Evolutionary conservation across 2,113 vertebrate genomes (phyloP).

Genomic region (Paramisgurnus dabryanus): DNA sequence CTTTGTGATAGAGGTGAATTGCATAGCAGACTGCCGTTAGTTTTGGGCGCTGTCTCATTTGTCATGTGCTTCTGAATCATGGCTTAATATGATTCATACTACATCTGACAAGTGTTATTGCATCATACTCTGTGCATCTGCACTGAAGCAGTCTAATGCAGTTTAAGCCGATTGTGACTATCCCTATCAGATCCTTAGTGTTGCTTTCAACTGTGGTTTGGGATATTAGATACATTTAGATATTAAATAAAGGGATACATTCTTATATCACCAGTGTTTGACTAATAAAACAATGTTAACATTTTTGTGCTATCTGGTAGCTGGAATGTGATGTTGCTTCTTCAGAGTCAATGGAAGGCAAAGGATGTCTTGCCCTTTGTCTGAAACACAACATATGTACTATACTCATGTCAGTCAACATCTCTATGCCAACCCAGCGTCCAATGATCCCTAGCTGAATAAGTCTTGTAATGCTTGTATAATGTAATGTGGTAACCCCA

Average conservation of each 20-base stretch:
- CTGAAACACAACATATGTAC: neutral
- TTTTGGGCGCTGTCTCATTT: neutral
- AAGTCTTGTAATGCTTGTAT: conserved; percentile 1
- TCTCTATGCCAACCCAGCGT: neutral
- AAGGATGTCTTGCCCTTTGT: neutral
- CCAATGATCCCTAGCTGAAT: conserved; percentile 8
- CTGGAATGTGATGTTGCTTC: neutral
- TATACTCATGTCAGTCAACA: conserved; percentile 5
- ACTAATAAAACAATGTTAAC: neutral
- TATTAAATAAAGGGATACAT: no score
- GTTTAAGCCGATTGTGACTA: neutral
- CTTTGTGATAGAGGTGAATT: neutral
- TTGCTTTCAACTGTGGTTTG: neutral
- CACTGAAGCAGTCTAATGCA: conserved; percentile 33
- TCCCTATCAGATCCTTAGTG: no score
- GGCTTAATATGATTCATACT: conserved; percentile 34
- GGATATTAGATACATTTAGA: neutral
- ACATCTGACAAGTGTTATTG: conserved; percentile 50
- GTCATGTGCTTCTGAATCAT: conserved; percentile 68
- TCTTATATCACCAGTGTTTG: no score
- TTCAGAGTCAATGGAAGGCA: neutral
- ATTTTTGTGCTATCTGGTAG: neutral
- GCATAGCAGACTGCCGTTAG: neutral
- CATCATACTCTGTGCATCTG: conserved; percentile 48
- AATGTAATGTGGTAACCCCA: neutral